Base-by-base conservation (phyloP, 2,797 vertebrate species). In the Ctenosaura bakeri region DNA sequence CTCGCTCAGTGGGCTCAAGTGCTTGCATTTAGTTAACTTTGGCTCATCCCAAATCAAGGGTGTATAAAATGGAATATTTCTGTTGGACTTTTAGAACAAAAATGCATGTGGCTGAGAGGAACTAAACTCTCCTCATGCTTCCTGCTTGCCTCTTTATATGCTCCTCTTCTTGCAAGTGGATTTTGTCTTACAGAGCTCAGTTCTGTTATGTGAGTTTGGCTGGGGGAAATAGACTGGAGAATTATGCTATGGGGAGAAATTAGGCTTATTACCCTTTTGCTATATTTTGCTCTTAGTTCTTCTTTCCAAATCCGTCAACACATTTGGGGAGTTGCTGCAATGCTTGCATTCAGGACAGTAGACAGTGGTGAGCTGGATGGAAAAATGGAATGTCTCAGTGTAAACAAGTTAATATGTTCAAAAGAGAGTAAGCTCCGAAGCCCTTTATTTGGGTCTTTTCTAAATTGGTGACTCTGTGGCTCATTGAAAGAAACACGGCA, bases 401-500 rank as follows among this genome's bases (percentile, higher is more conserved):
- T 56, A 42, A 73, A 74, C 16, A 26, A 6, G 16, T 74, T 83
- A n/a, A 32, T 16, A 79, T 88, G 79, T 82, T 59, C 35, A 73
- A 76, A 76, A 73, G 50, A 82, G 78, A 88, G 74, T 80, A 59
- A 87, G 26, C 42, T n/a, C 59, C 52, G 76, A 66, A 79, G 52
- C 38, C 20, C 6, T n/a, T 66, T 80, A 38, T 87, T 18, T 87
- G 20, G 59, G 16, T 7, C 13, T 59, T 59, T 42, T 14, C 22
- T 59, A 16, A n/a, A 32, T 32, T 50, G 42, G 79, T 10, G 9
- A 32, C 20, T 59, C 26, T 69, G 66, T 29, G 29, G 26, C 3
- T 69, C 66, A 69, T 7, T 69, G 26, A 69, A 10, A 29, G 26
- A 69, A 69, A 69, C 2, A 69, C 8, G 32, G 66, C 6, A 29